These are phyloP conservation scores for Rhinogobio ventralis DNA, from an alignment of 2,797 vertebrate genomes.

Conservation along the genomic window DNA sequence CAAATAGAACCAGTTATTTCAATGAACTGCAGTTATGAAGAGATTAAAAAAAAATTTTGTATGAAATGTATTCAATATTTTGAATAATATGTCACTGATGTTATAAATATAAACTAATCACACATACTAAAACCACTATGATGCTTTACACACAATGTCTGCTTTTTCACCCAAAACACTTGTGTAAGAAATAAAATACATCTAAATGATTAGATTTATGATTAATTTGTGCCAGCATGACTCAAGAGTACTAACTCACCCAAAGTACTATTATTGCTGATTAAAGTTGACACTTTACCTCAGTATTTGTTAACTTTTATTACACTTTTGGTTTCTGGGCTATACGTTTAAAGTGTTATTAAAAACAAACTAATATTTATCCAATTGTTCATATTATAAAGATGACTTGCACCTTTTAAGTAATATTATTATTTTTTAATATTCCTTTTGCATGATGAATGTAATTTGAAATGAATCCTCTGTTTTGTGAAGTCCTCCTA, in stretches of 20 bases:
- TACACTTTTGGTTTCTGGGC: neutral
- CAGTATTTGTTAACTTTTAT: neutral
- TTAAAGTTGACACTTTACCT: neutral
- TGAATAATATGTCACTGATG: conserved; percentile 12
- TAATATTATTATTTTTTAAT: no score
- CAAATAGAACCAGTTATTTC: neutral
- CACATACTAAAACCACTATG: neutral
- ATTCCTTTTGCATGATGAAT: neutral
- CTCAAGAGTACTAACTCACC: conserved; percentile 18
- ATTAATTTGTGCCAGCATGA: neutral
- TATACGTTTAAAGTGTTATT: neutral
- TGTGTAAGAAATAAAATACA: neutral
- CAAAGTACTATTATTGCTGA: neutral
- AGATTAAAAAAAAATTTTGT: neutral
- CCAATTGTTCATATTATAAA: neutral
- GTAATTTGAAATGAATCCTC: neutral
- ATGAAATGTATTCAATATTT: neutral
- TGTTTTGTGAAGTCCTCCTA: neutral
- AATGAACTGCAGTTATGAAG: neutral
- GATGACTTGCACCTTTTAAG: neutral
- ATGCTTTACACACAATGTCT: neutral
- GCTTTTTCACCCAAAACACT: neutral
- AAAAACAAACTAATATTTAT: neutral
- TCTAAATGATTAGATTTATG: neutral
- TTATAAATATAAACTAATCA: conserved; percentile 14